Base-by-base conservation (phyloP, 2,888 invertebrate genomes). In the Pheosia tremula region DNA sequence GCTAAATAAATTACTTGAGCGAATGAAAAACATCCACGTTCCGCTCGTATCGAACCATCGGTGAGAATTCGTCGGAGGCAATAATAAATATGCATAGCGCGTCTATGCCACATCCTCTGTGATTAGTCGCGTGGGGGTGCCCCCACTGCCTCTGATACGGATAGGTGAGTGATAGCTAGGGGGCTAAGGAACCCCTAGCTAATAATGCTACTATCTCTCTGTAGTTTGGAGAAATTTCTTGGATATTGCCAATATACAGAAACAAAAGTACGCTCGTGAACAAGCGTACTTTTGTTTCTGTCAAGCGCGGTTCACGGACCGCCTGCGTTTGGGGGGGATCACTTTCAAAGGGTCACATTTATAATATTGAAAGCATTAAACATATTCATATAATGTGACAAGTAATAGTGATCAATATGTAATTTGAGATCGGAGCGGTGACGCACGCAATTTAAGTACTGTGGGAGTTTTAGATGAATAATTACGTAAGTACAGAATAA, bases 1-100 rank as follows among this genome's bases (percentile, higher is more conserved):
- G 82, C 88, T 90, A 90, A 90, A 91, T 90, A 93, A 93, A 92
- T 92, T 91, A 88, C 81, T 80, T 75, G 76, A 84, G 84, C 83
- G 89, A 91, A 92, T 91, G 91, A 93, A 93, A 93, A 93, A 93
- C 91, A 88, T 81, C 85, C 87, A 86, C 87, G 87, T 87, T 79
- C 80, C 71, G 74, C 69, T 78, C 69, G 80, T 79, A 86, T 87
- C 83, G 88, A 88, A 87, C 66, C 68, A 75, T 72, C 87, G 81
- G 87, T 88, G 90, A 86, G 91, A 90, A 91, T 90, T 89, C 86
- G 88, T 84, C 77, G 86, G 88, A 85, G 86, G 86, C 82, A 82
- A 87, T 90, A 88, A 93, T 93, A 92, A 93, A 93, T 93, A 93
- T 93, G 93, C 93, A 93, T 91, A 89, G 88, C 91, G 89, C 92